Evolutionary conservation across 2,888 invertebrate species (phyloP), one percentile per base, ranked within the genome.

Genomic region (Ecdyonurus torrentis): DNA sequence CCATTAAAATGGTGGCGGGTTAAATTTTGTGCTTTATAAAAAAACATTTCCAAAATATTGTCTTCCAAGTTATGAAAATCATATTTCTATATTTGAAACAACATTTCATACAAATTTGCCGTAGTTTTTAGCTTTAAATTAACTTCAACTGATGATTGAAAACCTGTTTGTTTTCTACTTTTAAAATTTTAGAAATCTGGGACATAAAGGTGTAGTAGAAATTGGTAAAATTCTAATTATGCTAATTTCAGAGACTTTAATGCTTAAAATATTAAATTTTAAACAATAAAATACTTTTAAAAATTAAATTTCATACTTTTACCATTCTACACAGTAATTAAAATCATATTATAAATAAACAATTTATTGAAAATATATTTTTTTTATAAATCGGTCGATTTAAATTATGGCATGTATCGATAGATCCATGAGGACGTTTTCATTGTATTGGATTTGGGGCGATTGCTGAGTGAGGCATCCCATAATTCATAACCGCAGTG

Each of bases 1-100:
- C 55, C 55, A 55, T 55, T 55, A 55, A 55, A 55, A 55, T 55
- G 55, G 55, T 55, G 55, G 55, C 37, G 37, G 37, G 37, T 37
- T 37, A 37, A 37, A 37, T 37, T 37, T 37, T 15, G 7, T 37
- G 15, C 37, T 37, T 37, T 10, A 5, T 37, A 10, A 37, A 37
- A 37, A 37, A 15, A 37, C 15, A 37, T 37, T 37, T 37, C 15
- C 37, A 37, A 37, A 37, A 37, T 37, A 37, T 37, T 37, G 37
- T 37, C 15, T 37, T 10, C 15, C 5, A 37, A 37, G 5, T 37
- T 37, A 37, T n/a, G n/a, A n/a, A n/a, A n/a, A n/a, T n/a, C n/a
- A n/a, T n/a, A n/a, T n/a, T n/a, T n/a, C n/a, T n/a, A n/a, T n/a
- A n/a, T n/a, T n/a, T n/a, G n/a, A n/a, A n/a, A n/a, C n/a, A n/a